Conservation (phyloP, 1,140 invertebrate species). For the Drosophila gunungcola region DNA sequence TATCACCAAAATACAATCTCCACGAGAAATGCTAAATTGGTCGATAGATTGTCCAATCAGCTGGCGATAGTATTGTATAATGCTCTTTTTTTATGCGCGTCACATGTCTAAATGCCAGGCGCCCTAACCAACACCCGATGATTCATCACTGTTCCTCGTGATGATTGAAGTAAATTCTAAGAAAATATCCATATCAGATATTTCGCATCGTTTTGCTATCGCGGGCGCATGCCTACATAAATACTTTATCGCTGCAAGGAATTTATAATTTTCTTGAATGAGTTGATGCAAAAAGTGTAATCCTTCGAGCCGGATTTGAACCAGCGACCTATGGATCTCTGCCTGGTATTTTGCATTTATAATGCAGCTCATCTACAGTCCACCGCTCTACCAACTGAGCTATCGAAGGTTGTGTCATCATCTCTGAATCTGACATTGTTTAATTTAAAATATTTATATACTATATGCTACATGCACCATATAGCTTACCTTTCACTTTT, state of each 20-base stretch:
- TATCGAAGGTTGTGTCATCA: constrained; percentile 88
- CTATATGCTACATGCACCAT: constrained; percentile 1
- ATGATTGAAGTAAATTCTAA: constrained; percentile 19
- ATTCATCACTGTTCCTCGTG: constrained; percentile 23
- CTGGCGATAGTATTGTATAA: constrained; percentile 7
- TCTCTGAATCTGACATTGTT: neutral
- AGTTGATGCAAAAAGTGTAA: constrained; percentile 2
- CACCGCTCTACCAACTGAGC: constrained; percentile 95
- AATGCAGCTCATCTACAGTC: constrained; percentile 88
- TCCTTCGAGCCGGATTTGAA: constrained; percentile 90
- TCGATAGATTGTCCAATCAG: constrained; percentile 13
- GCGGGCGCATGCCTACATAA: neutral
- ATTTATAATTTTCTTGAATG: no score
- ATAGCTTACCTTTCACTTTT: constrained; percentile 25
- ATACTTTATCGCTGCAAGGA: neutral
- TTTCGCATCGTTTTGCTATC: neutral
- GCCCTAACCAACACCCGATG: constrained; percentile 7
- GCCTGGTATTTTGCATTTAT: neutral
- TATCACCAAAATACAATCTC: constrained; percentile 8
- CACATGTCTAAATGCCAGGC: constrained; percentile 28
- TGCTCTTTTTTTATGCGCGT: constrained; percentile 14
- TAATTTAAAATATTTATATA: neutral
- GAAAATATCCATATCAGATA: constrained; percentile 17
- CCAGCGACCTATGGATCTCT: constrained; percentile 89
- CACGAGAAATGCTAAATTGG: constrained; percentile 4